Evolutionary conservation across 2,888 invertebrate genomes (phyloP).

Genomic region (Volucella inflata): DNA sequence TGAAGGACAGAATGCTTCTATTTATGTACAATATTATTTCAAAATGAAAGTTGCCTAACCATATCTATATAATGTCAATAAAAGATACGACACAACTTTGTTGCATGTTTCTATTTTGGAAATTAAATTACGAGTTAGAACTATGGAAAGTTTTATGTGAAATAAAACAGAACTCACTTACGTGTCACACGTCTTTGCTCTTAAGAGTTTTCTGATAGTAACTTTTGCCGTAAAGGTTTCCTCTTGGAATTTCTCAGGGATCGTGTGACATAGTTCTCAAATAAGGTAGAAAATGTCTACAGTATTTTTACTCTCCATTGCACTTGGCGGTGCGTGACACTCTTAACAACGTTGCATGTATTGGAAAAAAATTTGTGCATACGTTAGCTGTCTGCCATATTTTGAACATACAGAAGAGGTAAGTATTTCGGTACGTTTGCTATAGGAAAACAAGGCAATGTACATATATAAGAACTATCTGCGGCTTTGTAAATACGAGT

Average conservation of each 20-base stretch:
- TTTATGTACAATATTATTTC: no score
- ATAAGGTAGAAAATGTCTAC: background rate
- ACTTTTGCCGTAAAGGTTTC: conserved; percentile 17
- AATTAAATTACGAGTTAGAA: conserved; percentile 30
- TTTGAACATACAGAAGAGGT: no score
- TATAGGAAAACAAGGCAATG: no score
- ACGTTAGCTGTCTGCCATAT: no score
- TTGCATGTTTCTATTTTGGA: conserved; percentile 21
- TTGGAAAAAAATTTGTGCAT: no score
- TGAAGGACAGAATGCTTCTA: no score
- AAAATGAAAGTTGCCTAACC: no score
- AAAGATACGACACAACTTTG: conserved; percentile 7
- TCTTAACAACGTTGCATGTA: background rate
- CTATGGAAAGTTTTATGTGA: conserved; percentile 21
- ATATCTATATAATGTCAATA: no score
- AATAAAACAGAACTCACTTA: conserved; percentile 10
- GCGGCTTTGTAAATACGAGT: no score
- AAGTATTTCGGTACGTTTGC: no score
- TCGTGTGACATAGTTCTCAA: conserved; percentile 8
- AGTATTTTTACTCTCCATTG: conserved; percentile 22
- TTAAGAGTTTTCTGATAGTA: conserved; percentile 15
- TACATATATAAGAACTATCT: no score
- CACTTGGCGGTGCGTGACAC: conserved; percentile 8
- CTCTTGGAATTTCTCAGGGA: background rate
- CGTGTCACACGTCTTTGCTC: conserved; percentile 14